A percentile compares a stretch with the other conserved stretches of the same genome.
Conservation (phyloP, 2,888 invertebrate genomes). For the Deladenus siricidicola region DNA sequence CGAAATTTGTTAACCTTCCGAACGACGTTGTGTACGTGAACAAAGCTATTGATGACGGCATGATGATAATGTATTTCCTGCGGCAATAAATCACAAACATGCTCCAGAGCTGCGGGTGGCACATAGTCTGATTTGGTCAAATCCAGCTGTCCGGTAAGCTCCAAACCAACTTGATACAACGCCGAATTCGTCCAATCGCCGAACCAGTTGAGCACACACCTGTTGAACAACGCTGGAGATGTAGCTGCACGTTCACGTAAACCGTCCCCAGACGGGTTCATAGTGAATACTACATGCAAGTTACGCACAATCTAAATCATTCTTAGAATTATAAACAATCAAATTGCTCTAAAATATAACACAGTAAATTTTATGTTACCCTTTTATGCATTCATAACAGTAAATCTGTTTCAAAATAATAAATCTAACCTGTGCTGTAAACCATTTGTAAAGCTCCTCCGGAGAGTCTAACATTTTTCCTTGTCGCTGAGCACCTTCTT, state of each 20-base stretch:
- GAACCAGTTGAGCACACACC: slow-evolving; percentile 98
- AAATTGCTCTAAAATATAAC: not conserved
- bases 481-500: slow-evolving; percentile 94
- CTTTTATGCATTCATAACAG: not conserved
- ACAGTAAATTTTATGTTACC: too few species aligned
- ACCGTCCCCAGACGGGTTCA: slow-evolving; percentile 98
- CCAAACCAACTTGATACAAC: slow-evolving; percentile 66
- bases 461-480: slow-evolving; percentile 95
- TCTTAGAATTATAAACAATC: not conserved
- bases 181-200: slow-evolving; percentile 98
- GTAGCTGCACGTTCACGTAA: slow-evolving; percentile 96
- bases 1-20: slow-evolving; percentile 62
- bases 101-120: slow-evolving; percentile 81
- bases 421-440: slow-evolving; percentile 65
- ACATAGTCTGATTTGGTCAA: slow-evolving; percentile 77
- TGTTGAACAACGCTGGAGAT: slow-evolving; percentile 95
- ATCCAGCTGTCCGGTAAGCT: slow-evolving; percentile 90
- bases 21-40: slow-evolving; percentile 93
- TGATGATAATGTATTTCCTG: slow-evolving; percentile 42
- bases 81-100: slow-evolving; percentile 63
- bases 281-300: slow-evolving; percentile 97
- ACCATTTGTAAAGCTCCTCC: slow-evolving; percentile 99
- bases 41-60: slow-evolving; percentile 95
- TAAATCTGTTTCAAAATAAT: not conserved
- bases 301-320: slow-evolving; percentile 83